Evolutionary conservation across 2,797 vertebrate genomes (phyloP).

Genomic region (Spinibarbus caldwelli): DNA sequence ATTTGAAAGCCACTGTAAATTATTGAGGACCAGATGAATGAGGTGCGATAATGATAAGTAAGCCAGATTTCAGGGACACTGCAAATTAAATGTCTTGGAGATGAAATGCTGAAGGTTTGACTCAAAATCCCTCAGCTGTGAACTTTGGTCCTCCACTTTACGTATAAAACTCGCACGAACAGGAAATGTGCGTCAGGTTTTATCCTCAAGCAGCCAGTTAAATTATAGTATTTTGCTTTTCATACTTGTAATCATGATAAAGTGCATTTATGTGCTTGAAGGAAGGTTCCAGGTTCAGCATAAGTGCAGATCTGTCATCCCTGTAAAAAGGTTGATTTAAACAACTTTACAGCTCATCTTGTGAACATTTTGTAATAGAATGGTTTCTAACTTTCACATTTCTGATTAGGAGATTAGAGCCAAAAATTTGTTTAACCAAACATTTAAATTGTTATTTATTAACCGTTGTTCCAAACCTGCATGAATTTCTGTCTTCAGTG

Average conservation of each 20-base stretch:
- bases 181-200: conserved; percentile 4
- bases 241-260: not conserved
- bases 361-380: not conserved
- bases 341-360: not conserved
- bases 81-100: conserved; percentile 11
- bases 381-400: not conserved
- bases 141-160: not conserved
- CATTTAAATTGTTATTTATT: not conserved
- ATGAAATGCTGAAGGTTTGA: not conserved
- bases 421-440: not conserved
- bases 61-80: conserved; percentile 24
- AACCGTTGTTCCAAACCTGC: not conserved
- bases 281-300: not conserved
- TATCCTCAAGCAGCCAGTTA: not conserved
- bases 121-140: not conserved
- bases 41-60: conserved; percentile 18
- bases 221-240: not conserved
- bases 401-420: not conserved
- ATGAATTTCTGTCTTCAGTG: not conserved
- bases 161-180: not conserved
- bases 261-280: not conserved
- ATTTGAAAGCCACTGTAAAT: conserved; percentile 45
- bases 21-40: conserved; percentile 42
- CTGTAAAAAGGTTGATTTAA: not conserved
- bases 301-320: not conserved